Evolutionary conservation across 2,113 vertebrate species (phyloP), one percentile per base, ranked within the genome.

Genomic region (Mormyrus lacerda): DNA sequence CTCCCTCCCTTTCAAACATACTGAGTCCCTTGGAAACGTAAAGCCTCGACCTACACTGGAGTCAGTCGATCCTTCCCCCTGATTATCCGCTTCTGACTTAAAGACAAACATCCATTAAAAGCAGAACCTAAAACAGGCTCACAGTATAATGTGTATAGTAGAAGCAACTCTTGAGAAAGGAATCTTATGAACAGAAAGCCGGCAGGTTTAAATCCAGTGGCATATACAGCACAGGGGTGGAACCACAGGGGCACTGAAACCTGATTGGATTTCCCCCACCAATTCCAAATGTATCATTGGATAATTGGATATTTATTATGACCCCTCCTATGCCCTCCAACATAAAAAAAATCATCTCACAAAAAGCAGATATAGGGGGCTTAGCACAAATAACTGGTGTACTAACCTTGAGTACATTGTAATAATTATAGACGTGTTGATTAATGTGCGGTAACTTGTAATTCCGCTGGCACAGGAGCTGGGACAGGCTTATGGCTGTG

Each of bases 401-500:
- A 35, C 3, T 76, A 39, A 76, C 31, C 15, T 76, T 6, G 15
- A 76, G 27, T 19, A 1, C 69, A 47, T 84, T 24, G 3, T 24
- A 45, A 42, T 45, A 19, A 45, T 84, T n/a, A 45, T 27, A 84
- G 73, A 42, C 0, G 2, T 84, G 5, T 84, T 84, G 8, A n/a
- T 84, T 45, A 47, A 84, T 44, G 3, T 39, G n/a, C 24, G 19
- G 19, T 53, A n/a, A 39, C n/a, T 31, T n/a, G 27, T 35, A 13
- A 69, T 79, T 88, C 85, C 90, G 58, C 55, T 17, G 76, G 88
- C 85, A 85, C 27, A 99, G 97, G 95, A 97, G 13, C 91, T 97
- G 91, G 93, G 95, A 90, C 93, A 93, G 88, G 92, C 89, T 90
- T 95, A 95, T 89, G 94, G 96, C 83, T 99, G 97, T 94, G 95